These are phyloP conservation scores for Oncorhynchus tshawytscha DNA, from an alignment of 2,113 vertebrate species.

Conservation along the genomic window DNA sequence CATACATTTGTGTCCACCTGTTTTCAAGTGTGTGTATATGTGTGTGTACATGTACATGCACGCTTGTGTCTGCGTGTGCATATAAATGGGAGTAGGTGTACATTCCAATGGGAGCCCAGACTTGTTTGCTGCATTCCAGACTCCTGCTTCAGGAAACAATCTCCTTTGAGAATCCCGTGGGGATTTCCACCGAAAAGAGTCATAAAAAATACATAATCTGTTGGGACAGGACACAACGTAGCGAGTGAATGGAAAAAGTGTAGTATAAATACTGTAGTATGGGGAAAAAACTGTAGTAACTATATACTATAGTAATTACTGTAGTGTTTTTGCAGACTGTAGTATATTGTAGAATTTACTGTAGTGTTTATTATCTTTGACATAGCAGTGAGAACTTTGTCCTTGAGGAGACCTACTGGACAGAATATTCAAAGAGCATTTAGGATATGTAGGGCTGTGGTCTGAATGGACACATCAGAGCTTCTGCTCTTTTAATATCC, in stretches of 20 bases:
- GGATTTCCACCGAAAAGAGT: slow-evolving; percentile 30
- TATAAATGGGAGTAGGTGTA: slow-evolving; percentile 3
- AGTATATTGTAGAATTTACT: too few relatives aligned
- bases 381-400: too few relatives aligned
- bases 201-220: background rate
- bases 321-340: too few relatives aligned
- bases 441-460: too few relatives aligned
- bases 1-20: too few relatives aligned
- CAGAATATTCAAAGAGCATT: too few relatives aligned
- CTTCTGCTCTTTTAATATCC: too few relatives aligned
- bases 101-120: slow-evolving; percentile 15
- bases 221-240: background rate
- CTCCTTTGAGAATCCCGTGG: slow-evolving; percentile 1
- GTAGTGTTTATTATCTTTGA: too few relatives aligned
- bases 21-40: background rate
- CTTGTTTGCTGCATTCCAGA: slow-evolving; percentile 24
- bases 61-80: background rate
- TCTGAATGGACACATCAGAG: too few relatives aligned
- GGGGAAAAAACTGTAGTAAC: too few relatives aligned
- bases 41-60: background rate
- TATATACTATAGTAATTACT: too few relatives aligned
- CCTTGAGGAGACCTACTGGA: too few relatives aligned
- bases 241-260: background rate
- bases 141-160: slow-evolving; percentile 14
- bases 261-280: background rate